phyloP scores from a whole-genome alignment of 2,113 vertebrate species.

The Myiozetetes cayanensis region DNA sequence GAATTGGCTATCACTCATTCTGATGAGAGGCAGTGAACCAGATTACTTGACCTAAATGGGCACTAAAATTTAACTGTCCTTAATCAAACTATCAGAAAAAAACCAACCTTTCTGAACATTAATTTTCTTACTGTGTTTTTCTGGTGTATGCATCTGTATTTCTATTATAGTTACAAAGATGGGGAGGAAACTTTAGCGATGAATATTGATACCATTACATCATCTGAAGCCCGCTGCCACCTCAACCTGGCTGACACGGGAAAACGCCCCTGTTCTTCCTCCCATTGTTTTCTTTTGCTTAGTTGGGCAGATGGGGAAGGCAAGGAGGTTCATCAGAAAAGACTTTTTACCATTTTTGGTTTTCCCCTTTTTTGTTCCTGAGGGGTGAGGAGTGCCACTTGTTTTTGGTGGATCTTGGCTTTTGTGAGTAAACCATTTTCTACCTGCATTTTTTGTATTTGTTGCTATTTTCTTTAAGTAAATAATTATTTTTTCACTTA shows the following conservation, averaged over 20 bases:
- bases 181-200: not conserved
- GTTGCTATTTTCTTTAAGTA: not conserved
- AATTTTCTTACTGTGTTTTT: not conserved
- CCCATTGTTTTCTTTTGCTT: not conserved
- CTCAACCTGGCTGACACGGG: not conserved
- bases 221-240: not conserved
- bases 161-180: not conserved
- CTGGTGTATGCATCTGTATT: not conserved
- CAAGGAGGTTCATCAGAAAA: not conserved
- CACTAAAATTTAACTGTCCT: not conserved
- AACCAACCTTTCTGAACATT: not conserved
- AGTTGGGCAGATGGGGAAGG: not conserved
- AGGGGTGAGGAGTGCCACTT: not conserved
- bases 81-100: not conserved
- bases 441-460: not conserved
- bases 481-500: not conserved
- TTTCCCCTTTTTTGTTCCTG: not conserved
- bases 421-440: not conserved
- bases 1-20: not conserved
- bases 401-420: not conserved
- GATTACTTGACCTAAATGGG: not conserved
- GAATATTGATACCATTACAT: not conserved
- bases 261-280: not conserved
- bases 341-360: not conserved
- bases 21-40: not conserved